These are phyloP conservation scores for Lithophane socia DNA, from an alignment of 2,888 invertebrate genomes.

Conservation along the genomic window DNA sequence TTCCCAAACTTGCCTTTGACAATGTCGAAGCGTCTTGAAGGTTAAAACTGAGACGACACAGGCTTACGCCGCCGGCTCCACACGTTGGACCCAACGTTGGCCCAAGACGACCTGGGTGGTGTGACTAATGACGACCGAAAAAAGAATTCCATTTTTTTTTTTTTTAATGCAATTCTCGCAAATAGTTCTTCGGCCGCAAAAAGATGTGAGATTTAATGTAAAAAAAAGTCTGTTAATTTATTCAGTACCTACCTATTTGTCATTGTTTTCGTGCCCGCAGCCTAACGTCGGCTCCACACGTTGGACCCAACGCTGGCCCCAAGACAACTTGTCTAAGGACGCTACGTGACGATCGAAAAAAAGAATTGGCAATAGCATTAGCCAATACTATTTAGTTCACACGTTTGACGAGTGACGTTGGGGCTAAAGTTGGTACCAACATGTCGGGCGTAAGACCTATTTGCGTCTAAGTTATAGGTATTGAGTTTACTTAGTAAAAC, in stretches of 20 bases:
- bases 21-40: conserved; percentile 50
- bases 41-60: conserved; percentile 23
- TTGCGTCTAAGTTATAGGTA: conserved; percentile 44
- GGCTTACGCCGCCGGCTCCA: not conserved
- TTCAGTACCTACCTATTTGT: no score
- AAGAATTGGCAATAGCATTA: not conserved
- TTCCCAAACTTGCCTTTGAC: conserved; percentile 52
- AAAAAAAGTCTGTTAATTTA: no score
- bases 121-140: no score
- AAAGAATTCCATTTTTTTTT: no score
- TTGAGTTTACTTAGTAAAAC: conserved; percentile 44
- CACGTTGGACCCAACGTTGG: conserved; percentile 11
- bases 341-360: not conserved
- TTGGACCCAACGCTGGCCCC: conserved; percentile 16
- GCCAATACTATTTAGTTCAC: not conserved
- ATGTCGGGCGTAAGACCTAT: conserved; percentile 21
- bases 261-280: no score
- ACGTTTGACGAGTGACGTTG: not conserved
- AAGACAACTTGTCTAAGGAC: no score
- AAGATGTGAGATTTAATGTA: no score
- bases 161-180: no score
- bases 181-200: no score
- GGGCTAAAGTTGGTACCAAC: conserved; percentile 11
- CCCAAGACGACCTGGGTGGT: no score
- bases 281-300: not conserved